Evolutionary conservation across 2,797 vertebrate species (phyloP).

Genomic region (Arrhamphus sclerolepis): DNA sequence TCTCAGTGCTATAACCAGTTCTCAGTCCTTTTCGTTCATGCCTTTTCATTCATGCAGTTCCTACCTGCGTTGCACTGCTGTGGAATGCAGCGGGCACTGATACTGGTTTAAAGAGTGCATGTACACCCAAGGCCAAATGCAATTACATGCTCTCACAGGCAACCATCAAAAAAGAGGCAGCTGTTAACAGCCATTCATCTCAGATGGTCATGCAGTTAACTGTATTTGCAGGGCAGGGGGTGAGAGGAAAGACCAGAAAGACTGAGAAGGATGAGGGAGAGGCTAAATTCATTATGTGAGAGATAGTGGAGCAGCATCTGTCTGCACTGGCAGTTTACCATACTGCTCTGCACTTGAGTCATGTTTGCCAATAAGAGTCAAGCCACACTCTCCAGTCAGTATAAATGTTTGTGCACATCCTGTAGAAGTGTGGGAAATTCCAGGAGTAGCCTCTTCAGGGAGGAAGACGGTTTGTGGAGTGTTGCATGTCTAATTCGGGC

Average conservation of each 20-base stretch:
- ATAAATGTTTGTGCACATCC: conserved; percentile 62
- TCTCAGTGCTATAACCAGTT: conserved; percentile 1
- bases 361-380: conserved; percentile 65
- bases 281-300: conserved; percentile 67
- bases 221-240: conserved; percentile 64
- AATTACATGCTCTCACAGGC: conserved; percentile 77
- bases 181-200: conserved; percentile 66
- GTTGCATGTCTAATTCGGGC: conserved; percentile 26
- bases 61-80: conserved; percentile 62
- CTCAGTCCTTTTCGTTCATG: conserved; percentile 19
- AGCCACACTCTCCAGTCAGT: conserved; percentile 61
- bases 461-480: conserved; percentile 42
- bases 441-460: conserved; percentile 30
- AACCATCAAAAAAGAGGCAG: conserved; percentile 68
- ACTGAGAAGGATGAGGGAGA: conserved; percentile 18
- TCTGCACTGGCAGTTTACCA: conserved; percentile 66
- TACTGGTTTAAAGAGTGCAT: conserved; percentile 73
- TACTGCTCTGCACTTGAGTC: conserved; percentile 58
- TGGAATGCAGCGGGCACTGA: conserved; percentile 75
- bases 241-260: conserved; percentile 46
- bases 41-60: conserved; percentile 52
- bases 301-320: conserved; percentile 71
- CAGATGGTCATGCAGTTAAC: conserved; percentile 67
- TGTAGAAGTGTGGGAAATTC: conserved; percentile 65
- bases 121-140: conserved; percentile 73